phyloP scores from a whole-genome alignment of 2,113 vertebrate species.

The Camelus dromedarius region DNA sequence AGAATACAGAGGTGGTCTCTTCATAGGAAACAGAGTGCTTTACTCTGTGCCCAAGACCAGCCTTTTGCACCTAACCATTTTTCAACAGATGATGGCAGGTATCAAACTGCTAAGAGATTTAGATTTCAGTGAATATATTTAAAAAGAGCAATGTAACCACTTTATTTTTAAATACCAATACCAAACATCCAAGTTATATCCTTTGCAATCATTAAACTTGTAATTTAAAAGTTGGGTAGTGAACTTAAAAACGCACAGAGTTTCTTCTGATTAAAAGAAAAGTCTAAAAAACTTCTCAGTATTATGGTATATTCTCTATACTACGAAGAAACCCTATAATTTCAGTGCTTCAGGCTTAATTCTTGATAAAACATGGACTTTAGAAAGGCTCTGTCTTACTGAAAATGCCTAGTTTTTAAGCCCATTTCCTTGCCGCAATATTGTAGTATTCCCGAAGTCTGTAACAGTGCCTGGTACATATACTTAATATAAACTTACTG shows the following conservation, averaged over 20 bases:
- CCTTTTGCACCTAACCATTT: background rate
- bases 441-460: background rate
- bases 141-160: background rate
- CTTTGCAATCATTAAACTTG: background rate
- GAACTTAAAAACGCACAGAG: background rate
- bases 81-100: background rate
- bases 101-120: background rate
- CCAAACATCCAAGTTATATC: background rate
- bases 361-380: background rate
- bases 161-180: slow-evolving; percentile 34
- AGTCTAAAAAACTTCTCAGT: background rate
- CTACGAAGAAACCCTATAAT: background rate
- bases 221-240: slow-evolving; percentile 27
- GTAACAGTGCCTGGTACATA: background rate
- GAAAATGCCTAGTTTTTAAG: background rate
- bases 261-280: background rate
- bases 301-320: background rate
- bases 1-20: background rate
- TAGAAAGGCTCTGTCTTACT: background rate
- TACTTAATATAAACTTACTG: background rate
- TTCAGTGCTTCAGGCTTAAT: background rate
- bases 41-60: background rate
- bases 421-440: slow-evolving; percentile 28
- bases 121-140: background rate
- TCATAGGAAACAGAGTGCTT: background rate